Evolutionary conservation across 1,140 invertebrate species (phyloP), one percentile per base, ranked within the genome.

Genomic region (Drosophila nasuta): DNA sequence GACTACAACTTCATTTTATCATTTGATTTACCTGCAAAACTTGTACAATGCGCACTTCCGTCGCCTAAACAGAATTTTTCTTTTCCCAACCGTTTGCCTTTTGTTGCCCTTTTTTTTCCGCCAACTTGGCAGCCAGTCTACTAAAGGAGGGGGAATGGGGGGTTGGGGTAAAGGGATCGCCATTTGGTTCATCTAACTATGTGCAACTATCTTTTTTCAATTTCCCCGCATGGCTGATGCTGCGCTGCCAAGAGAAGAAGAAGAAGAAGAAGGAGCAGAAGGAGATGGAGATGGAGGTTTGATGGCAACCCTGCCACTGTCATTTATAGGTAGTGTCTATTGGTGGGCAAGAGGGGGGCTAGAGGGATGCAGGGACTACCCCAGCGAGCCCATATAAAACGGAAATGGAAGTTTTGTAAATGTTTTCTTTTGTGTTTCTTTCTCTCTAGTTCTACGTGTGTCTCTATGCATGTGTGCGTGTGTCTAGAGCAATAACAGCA

Each of bases 391-490:
- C 83, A 88, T 82, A 83, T 77, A 89, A 77, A 89, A 82, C 83
- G 83, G 83, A 88, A 88, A 88, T 88, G 85, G 85, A 88, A 88
- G 83, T 88, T 88, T 89, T 88, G 83, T 89, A 89, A 87, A 87
- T 87, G 83, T 88, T 87, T 87, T 87, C 83, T 87, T 87, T 87
- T 87, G 82, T 83, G 60, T 78, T 87, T 82, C 81, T 68, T 87
- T 87, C 56, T 87, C 56, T 57, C 56, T 51, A 64, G 54, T 83
- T 69, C 63, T 28, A 67, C 35, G 30, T 56, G 45, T 38, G 41
- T 20, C 15, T 43, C 17, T 46, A 28, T 41, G 11, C 13, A 41
- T 38, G 20, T 17, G 8, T 1, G 10, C 41, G 49, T 41, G 11
- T 74, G 38, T 28, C 48, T 58, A 43, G 41, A 66, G 74, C 56